phyloP scores from a whole-genome alignment of 1,140 invertebrate genomes.

The Dolichoris vasculosae region DNA sequence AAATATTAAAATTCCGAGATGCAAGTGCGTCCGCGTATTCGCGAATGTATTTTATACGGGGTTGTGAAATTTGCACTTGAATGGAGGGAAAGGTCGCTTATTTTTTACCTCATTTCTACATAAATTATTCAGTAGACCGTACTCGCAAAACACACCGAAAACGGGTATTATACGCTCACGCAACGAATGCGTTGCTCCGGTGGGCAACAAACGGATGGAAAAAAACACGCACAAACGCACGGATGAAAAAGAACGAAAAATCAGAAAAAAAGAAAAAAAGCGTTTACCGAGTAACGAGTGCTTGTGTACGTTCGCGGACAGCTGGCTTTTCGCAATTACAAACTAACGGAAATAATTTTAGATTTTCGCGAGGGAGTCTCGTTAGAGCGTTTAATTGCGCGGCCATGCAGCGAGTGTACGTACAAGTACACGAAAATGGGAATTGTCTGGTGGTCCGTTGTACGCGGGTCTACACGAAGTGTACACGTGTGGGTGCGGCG shows the following conservation, averaged over 20 bases:
- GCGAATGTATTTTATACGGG: neutral
- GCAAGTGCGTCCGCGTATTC: neutral
- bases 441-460: too few species aligned
- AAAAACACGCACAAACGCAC: too few species aligned
- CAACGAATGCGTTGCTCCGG: neutral
- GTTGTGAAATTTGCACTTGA: neutral
- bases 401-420: neutral
- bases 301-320: neutral
- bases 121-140: conserved; percentile 9
- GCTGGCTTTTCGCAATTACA: conserved; percentile 2
- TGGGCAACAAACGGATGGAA: too few species aligned
- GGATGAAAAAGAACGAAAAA: neutral
- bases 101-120: neutral
- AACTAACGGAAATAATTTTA: neutral
- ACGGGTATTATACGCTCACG: neutral
- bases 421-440: conserved; percentile 11
- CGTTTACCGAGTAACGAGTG: neutral
- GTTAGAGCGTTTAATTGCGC: conserved; percentile 7
- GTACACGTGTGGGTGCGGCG: neutral
- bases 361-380: neutral
- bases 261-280: neutral
- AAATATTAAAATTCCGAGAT: neutral
- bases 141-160: neutral
- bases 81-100: neutral
- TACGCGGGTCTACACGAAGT: too few species aligned